Evolutionary conservation across 2,113 vertebrate species (phyloP).

Genomic region (Cyprinodon tularosa): DNA sequence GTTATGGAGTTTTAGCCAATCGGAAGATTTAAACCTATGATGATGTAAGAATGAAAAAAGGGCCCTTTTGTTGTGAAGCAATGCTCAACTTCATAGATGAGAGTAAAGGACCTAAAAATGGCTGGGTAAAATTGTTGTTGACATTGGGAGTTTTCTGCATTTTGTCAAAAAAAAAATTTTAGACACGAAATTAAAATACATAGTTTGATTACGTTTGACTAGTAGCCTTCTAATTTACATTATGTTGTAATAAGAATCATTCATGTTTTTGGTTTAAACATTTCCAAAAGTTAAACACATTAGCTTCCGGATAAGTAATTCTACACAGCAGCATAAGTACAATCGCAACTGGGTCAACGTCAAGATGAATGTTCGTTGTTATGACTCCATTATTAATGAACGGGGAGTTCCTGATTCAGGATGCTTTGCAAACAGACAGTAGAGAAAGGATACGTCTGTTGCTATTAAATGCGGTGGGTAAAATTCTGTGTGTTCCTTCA

Average conservation of each 20-base stretch:
- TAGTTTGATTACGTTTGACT: too few species aligned
- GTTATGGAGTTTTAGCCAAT: not conserved
- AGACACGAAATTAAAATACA: too few species aligned
- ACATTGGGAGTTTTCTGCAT: not conserved
- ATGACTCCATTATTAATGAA: conserved; percentile 45
- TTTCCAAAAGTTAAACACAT: too few species aligned
- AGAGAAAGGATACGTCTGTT: not conserved
- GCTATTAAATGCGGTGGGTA: not conserved
- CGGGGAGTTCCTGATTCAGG: conserved; percentile 11
- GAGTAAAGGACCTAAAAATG: not conserved
- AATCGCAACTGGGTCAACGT: conserved; percentile 48
- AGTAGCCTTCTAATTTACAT: too few species aligned
- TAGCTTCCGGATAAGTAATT: not conserved
- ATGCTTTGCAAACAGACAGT: conserved; percentile 16
- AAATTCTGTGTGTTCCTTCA: not conserved
- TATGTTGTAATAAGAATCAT: not conserved
- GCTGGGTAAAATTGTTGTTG: not conserved
- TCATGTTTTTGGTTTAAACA: conserved; percentile 25
- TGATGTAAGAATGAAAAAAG: not conserved
- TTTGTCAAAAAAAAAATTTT: not conserved
- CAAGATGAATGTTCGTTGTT: conserved; percentile 20
- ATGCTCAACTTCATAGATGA: not conserved
- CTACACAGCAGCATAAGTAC: conserved; percentile 32
- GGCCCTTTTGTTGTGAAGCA: not conserved
- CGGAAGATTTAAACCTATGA: not conserved